These are phyloP conservation scores for Chelonia mydas DNA, from an alignment of 2,797 vertebrate species.

Conservation along the genomic window DNA sequence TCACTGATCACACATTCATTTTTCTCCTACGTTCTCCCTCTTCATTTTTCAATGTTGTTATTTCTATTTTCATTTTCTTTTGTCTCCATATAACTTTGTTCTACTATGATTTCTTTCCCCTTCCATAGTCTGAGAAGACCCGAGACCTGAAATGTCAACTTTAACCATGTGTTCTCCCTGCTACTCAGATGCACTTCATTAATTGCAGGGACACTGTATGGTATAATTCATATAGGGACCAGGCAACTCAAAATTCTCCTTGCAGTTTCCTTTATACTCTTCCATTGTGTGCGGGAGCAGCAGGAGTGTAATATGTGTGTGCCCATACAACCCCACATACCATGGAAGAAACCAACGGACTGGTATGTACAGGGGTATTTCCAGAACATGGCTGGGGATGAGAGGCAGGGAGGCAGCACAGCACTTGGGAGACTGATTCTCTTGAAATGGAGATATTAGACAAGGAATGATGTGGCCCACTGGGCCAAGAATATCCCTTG, in stretches of 20 bases:
- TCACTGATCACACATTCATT: background rate
- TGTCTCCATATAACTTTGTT: constrained; percentile 13
- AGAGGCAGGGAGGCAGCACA: background rate
- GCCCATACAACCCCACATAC: background rate
- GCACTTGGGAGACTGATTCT: background rate
- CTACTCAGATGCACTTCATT: background rate
- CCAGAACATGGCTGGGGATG: background rate
- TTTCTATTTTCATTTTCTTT: constrained; percentile 23
- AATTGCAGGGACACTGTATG: background rate
- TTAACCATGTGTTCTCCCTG: background rate
- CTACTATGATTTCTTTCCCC: background rate
- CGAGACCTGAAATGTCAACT: constrained; percentile 17
- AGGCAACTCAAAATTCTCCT: background rate
- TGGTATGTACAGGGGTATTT: background rate
- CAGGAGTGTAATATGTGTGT: background rate
- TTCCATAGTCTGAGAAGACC: constrained; percentile 22
- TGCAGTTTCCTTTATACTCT: background rate
- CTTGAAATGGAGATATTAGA: background rate
- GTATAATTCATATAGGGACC: background rate
- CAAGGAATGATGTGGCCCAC: background rate
- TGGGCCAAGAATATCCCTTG: background rate
- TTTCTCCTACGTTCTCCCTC: background rate
- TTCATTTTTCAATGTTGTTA: background rate
- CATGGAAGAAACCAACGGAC: background rate
- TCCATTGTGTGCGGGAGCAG: background rate